A percentile compares a stretch with the other conserved stretches of the same genome.
Evolutionary conservation across 1,140 invertebrate genomes (phyloP).

Genomic region (Pogonus chalceus): DNA sequence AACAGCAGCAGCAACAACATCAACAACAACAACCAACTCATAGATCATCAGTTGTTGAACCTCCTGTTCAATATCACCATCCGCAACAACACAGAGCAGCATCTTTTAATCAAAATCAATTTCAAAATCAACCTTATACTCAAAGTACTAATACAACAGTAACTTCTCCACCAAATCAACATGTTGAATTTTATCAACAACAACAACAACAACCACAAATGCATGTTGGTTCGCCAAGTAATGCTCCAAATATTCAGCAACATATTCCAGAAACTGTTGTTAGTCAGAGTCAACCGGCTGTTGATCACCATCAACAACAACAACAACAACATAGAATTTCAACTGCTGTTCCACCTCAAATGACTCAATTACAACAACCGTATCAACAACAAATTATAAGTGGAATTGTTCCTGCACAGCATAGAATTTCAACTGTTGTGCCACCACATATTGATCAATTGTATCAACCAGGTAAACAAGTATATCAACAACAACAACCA

Average conservation of each 20-base stretch:
- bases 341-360: slow-evolving; percentile 25
- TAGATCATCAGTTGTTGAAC: neutral
- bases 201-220: neutral
- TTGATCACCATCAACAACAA: slow-evolving; percentile 4
- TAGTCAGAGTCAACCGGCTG: too few relatives aligned
- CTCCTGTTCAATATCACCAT: neutral
- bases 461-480: neutral
- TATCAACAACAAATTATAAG: slow-evolving; percentile 12
- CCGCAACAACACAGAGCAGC: neutral
- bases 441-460: slow-evolving; percentile 20
- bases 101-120: too few relatives aligned
- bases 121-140: too few relatives aligned
- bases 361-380: slow-evolving; percentile 17
- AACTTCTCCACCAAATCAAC: too few relatives aligned
- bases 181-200: too few relatives aligned
- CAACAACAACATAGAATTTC: slow-evolving; percentile 23
- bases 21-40: slow-evolving; percentile 8
- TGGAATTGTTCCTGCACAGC: slow-evolving; percentile 19
- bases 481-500: slow-evolving; percentile 11
- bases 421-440: slow-evolving; percentile 25
- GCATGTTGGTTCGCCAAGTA: too few relatives aligned
- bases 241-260: too few relatives aligned
- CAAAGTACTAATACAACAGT: too few relatives aligned
- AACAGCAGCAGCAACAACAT: neutral
- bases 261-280: too few relatives aligned